phyloP scores from a whole-genome alignment of 2,888 invertebrate species.

The Machimus atricapillus region DNA sequence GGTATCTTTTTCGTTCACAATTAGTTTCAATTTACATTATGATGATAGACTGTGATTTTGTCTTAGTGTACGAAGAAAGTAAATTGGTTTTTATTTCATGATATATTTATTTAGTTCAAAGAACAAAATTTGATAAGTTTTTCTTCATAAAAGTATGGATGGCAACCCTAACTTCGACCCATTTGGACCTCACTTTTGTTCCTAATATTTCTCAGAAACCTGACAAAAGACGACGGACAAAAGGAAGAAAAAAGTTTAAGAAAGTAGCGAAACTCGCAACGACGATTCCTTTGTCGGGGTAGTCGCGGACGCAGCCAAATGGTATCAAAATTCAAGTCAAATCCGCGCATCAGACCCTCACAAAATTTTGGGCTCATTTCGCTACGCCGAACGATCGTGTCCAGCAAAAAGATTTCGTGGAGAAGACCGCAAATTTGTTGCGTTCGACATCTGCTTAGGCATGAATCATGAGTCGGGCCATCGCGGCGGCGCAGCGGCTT shows the following conservation, averaged over 20 bases:
- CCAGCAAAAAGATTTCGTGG: not conserved
- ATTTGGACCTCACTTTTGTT: not conserved
- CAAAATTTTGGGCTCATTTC: not conserved
- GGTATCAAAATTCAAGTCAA: conserved; percentile 28
- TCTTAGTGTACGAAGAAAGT: too few species aligned
- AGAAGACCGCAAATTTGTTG: not conserved
- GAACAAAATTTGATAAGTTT: not conserved
- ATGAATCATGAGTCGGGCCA: not conserved
- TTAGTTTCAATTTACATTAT: too few species aligned
- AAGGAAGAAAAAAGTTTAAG: not conserved
- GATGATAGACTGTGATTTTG: too few species aligned
- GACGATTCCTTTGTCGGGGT: conserved; percentile 3
- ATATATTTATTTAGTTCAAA: not conserved
- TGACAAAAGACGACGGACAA: not conserved
- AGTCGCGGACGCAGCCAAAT: not conserved
- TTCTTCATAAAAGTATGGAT: not conserved
- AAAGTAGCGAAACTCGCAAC: not conserved
- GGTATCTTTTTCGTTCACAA: too few species aligned
- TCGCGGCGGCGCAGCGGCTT: not conserved
- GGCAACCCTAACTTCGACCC: not conserved
- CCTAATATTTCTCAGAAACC: conserved; percentile 21
- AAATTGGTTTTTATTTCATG: too few species aligned
- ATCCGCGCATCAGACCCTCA: not conserved
- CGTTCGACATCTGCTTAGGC: conserved; percentile 23
- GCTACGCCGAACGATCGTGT: not conserved